These are phyloP conservation scores for Galleria mellonella DNA, from an alignment of 1,140 invertebrate genomes.

Conservation along the genomic window DNA sequence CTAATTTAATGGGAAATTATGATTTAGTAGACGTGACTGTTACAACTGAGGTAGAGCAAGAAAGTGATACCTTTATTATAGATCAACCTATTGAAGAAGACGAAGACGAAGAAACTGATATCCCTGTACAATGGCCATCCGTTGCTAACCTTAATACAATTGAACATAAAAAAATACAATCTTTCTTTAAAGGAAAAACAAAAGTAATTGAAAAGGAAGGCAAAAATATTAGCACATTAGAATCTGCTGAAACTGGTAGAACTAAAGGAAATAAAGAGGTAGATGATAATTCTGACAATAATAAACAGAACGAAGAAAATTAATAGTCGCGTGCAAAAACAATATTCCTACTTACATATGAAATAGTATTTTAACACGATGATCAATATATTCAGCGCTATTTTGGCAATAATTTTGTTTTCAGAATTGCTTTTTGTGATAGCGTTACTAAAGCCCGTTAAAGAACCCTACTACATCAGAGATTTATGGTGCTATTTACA, in stretches of 20 bases:
- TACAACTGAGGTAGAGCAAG: slow-evolving; percentile 10
- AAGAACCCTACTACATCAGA: slow-evolving; percentile 31
- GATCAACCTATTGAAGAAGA: slow-evolving; percentile 19
- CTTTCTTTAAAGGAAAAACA: slow-evolving; percentile 17
- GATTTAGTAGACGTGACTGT: slow-evolving; percentile 32
- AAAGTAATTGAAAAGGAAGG: slow-evolving; percentile 8
- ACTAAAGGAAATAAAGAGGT: not conserved
- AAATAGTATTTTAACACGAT: slow-evolving; percentile 17
- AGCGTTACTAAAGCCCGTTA: slow-evolving; percentile 34
- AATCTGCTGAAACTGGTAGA: not conserved
- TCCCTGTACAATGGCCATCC: slow-evolving; percentile 23
- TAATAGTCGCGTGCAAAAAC: not conserved
- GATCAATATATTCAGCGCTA: slow-evolving; percentile 36
- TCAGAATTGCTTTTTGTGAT: slow-evolving; percentile 29
- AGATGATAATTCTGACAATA: not conserved
- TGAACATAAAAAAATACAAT: slow-evolving; percentile 22
- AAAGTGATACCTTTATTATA: slow-evolving; percentile 10
- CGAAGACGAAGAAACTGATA: not conserved
- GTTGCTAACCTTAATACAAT: slow-evolving; percentile 22
- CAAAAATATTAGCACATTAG: not conserved
- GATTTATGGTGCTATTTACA: slow-evolving; percentile 31
- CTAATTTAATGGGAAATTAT: slow-evolving; percentile 41
- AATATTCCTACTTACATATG: not conserved
- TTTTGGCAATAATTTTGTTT: slow-evolving; percentile 21
- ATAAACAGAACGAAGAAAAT: not conserved